Evolutionary conservation across 2,797 vertebrate species (phyloP).

Genomic region (Cuniculus paca): DNA sequence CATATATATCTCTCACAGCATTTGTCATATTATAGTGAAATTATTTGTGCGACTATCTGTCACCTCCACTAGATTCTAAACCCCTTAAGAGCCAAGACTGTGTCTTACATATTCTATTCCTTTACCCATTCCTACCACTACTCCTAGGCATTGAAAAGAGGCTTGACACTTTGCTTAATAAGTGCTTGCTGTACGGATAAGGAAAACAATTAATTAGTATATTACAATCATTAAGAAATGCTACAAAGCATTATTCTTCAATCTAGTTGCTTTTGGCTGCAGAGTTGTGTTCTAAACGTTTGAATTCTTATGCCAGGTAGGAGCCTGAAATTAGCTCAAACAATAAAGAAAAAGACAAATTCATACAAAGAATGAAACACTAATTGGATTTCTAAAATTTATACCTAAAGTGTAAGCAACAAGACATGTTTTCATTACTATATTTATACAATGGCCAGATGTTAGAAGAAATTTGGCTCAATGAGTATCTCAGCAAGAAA

Average conservation of each 20-base stretch:
- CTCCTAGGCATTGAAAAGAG: not conserved
- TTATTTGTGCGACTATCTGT: not conserved
- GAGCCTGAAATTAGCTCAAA: conserved; percentile 61
- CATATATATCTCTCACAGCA: not conserved
- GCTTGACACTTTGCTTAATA: conserved; percentile 38
- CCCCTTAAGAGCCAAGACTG: not conserved
- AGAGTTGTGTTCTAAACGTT: conserved; percentile 48
- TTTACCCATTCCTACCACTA: not conserved
- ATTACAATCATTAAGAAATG: conserved; percentile 44
- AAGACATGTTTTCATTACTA: conserved; percentile 81
- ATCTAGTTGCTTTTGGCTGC: not conserved
- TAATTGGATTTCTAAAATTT: conserved; percentile 76
- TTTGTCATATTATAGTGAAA: conserved; percentile 21
- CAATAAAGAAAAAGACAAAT: conserved; percentile 57
- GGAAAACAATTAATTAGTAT: conserved; percentile 46
- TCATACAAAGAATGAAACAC: conserved; percentile 62
- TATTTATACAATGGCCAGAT: conserved; percentile 80
- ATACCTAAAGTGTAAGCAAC: conserved; percentile 70
- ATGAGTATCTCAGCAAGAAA: conserved; percentile 65
- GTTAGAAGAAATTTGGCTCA: conserved; percentile 78
- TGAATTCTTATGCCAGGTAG: conserved; percentile 59
- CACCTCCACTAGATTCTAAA: conserved; percentile 13
- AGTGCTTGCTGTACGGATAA: conserved; percentile 1
- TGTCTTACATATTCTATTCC: conserved; percentile 12
- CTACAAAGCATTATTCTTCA: not conserved